Base-by-base conservation (phyloP, 2,888 invertebrate genomes). In the Diaphora mendica region DNA sequence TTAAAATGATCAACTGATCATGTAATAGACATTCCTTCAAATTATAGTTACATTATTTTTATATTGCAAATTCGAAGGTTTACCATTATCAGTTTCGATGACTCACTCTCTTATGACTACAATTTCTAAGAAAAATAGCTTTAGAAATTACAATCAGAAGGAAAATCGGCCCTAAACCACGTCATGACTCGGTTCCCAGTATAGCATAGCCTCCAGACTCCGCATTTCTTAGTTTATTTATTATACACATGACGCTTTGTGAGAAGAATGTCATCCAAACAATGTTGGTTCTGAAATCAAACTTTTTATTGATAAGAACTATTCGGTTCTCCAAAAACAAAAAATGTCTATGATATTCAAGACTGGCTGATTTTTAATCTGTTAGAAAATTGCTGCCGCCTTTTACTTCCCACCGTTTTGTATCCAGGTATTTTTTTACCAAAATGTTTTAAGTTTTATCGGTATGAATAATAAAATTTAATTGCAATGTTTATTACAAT, bases 111-210 rank as follows among this genome's bases (percentile, higher is more conserved):
- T 74, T 74, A 73, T 72, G 75, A 76, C 71, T 64, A 71, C 70
- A 55, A 80, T 51, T 88, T 86, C 87, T 79, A 64, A 78, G 86
- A 86, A 88, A 55, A 86, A n/a, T 86, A 87, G 86, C 81, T 80
- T 77, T 67, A 79, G 79, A 74, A 74, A 77, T 78, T 82, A 73
- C 72, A 77, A 64, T 71, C 79, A 82, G 77, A 81, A 87, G 86
- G 88, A 88, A 87, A 88, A 85, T 78, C 66, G 62, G 65, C 70
- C 72, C 64, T 39, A 71, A 64, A 69, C 74, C 79, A 76, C 74
- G 81, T 81, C 86, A 80, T 83, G 81, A 77, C 68, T 77, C 64
- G 51, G 71, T 85, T 85, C 82, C 79, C 77, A 75, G 82, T 86
- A 86, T 74, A 35, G 64, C n/a, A 59, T 26, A 70, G 44, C 26